These are phyloP conservation scores for Colius striatus DNA, from an alignment of 2,113 vertebrate genomes.

Conservation along the genomic window DNA sequence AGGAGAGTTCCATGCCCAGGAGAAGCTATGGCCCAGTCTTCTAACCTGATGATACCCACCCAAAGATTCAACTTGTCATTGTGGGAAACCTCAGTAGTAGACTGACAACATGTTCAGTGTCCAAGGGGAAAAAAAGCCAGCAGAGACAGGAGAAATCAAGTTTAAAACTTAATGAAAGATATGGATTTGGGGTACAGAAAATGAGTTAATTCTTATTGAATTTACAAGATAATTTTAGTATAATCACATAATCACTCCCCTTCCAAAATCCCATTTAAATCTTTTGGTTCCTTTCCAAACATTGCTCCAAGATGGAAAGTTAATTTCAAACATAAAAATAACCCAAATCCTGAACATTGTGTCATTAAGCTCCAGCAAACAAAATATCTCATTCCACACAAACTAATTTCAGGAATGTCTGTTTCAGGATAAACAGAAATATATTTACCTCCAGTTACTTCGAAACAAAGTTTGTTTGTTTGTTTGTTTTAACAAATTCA, in stretches of 20 bases:
- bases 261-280: not conserved
- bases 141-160: not conserved
- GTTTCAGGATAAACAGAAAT: not conserved
- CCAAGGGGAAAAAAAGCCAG: not conserved
- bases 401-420: not conserved
- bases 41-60: not conserved
- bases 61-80: rapidly evolving
- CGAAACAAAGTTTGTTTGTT: not conserved
- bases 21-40: not conserved
- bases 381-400: not conserved
- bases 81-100: not conserved
- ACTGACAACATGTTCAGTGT: not conserved
- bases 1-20: rapidly evolving
- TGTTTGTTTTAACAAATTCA: not conserved
- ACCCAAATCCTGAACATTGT: not conserved
- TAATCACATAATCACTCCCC: not conserved
- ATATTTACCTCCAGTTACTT: not conserved
- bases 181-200: not conserved
- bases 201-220: not conserved
- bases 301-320: not conserved
- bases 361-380: not conserved
- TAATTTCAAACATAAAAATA: conserved; percentile 15
- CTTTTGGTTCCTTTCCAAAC: not conserved
- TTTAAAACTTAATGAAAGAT: not conserved
- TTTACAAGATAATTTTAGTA: not conserved